Evolutionary conservation across 2,797 vertebrate species (phyloP).

Genomic region (Mareca penelope): DNA sequence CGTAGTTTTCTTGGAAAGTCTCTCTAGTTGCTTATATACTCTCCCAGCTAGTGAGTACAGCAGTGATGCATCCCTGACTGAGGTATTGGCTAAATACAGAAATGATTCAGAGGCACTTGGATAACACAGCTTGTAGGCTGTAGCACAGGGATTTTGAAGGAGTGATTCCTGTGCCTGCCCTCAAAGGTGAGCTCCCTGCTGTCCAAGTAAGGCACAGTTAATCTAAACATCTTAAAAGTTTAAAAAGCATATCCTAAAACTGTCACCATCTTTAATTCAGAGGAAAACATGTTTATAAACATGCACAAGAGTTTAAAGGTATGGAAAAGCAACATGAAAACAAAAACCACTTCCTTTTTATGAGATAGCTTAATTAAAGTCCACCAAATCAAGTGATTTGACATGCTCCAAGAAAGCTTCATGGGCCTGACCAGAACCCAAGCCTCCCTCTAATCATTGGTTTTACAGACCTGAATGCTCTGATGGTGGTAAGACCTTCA

Average conservation of each 20-base stretch:
- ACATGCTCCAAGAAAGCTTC: neutral
- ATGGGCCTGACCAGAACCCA: neutral
- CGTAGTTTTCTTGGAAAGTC: neutral
- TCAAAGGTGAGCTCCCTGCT: neutral
- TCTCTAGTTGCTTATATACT: neutral
- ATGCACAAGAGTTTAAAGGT: neutral
- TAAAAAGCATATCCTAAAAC: neutral
- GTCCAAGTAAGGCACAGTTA: neutral
- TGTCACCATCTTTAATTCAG: neutral
- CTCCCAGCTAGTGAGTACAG: neutral
- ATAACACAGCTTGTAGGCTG: neutral
- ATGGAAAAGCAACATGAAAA: neutral
- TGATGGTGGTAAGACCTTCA: conserved; percentile 96
- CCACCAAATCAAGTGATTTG: neutral
- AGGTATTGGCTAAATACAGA: neutral
- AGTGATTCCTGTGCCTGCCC: neutral
- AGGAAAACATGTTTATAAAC: neutral
- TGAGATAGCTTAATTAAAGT: neutral
- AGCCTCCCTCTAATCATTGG: neutral
- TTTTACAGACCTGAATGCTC: conserved; percentile 88
- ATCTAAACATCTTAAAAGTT: neutral
- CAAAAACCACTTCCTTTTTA: neutral
- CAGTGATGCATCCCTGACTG: neutral
- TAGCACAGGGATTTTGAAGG: neutral
- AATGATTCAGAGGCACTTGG: neutral